Evolutionary conservation across 2,113 vertebrate species (phyloP).

Genomic region (Laticauda laticaudata): DNA sequence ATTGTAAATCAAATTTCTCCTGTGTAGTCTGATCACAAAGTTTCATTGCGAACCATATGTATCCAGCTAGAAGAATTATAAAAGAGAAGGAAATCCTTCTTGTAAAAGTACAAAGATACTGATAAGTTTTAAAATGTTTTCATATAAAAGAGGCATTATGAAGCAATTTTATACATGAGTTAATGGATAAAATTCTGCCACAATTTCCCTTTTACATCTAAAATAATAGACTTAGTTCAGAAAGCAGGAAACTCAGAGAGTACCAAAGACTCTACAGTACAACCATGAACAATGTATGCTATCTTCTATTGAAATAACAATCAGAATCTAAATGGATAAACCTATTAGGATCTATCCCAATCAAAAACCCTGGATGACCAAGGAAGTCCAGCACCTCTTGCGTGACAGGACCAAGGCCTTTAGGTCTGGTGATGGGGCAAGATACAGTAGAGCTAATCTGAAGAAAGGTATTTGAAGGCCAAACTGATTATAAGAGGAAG

Average conservation of each 20-base stretch:
- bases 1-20: no score
- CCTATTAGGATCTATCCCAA: no score
- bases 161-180: background rate
- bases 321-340: background rate
- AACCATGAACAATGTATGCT: background rate
- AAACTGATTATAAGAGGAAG: no score
- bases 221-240: background rate
- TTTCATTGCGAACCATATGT: no score
- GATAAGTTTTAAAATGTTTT: background rate
- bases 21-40: no score
- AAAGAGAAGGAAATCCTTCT: background rate
- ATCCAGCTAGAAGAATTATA: background rate
- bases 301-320: background rate
- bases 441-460: no score
- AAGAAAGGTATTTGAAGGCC: no score
- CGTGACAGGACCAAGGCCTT: no score
- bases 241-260: background rate
- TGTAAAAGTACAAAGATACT: background rate
- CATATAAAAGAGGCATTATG: background rate
- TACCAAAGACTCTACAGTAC: background rate
- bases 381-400: no score
- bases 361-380: no score
- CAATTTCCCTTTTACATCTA: background rate
- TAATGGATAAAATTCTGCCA: background rate
- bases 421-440: no score